Evolutionary conservation across 30 jellyfish, hydroid and myxozoan species (phyloP).

Genomic region (Haliclystus octoradiatus): DNA sequence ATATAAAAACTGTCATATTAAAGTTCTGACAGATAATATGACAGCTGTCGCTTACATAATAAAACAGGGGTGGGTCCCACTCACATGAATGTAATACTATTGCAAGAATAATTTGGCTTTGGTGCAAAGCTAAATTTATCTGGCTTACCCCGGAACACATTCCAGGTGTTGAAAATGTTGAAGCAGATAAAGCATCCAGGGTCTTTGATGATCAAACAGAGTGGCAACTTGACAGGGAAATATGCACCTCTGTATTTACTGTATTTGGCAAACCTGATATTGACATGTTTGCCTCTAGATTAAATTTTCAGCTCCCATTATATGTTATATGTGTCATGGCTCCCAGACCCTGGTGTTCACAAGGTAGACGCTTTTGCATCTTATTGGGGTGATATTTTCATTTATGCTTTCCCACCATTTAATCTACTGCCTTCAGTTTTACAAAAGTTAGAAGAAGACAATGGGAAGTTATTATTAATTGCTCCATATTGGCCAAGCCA

Average conservation of each 20-base stretch:
- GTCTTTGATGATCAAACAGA: not conserved
- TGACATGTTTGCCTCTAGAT: slow-evolving; percentile 37
- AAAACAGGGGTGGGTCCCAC: slow-evolving; percentile 19
- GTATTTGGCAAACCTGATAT: not conserved
- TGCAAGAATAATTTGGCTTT: slow-evolving; percentile 11
- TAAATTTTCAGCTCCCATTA: slow-evolving; percentile 20
- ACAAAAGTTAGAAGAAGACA: slow-evolving; percentile 8
- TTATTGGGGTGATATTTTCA: slow-evolving; percentile 2
- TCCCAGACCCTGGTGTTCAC: slow-evolving; percentile 28
- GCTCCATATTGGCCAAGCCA: slow-evolving; percentile 45
- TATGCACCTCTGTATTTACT: not conserved
- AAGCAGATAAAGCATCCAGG: slow-evolving; percentile 30
- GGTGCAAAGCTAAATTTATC: slow-evolving; percentile 3
- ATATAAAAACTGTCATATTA: not conserved
- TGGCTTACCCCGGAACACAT: slow-evolving; percentile 25
- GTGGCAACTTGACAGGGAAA: slow-evolving; percentile 7
- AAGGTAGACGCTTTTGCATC: slow-evolving; percentile 18
- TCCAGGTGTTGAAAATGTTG: slow-evolving; percentile 18
- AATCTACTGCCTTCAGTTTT: slow-evolving; percentile 2
- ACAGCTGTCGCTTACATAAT: slow-evolving; percentile 22
- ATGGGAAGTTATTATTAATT: slow-evolving; percentile 18
- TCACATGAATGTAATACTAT: slow-evolving; percentile 11
- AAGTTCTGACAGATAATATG: slow-evolving; percentile 16
- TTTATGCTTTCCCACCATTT: slow-evolving; percentile 36
- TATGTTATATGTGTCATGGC: slow-evolving; percentile 16